Base-by-base conservation (phyloP, 2,113 vertebrate species). In the Ceyx margarethae region DNA sequence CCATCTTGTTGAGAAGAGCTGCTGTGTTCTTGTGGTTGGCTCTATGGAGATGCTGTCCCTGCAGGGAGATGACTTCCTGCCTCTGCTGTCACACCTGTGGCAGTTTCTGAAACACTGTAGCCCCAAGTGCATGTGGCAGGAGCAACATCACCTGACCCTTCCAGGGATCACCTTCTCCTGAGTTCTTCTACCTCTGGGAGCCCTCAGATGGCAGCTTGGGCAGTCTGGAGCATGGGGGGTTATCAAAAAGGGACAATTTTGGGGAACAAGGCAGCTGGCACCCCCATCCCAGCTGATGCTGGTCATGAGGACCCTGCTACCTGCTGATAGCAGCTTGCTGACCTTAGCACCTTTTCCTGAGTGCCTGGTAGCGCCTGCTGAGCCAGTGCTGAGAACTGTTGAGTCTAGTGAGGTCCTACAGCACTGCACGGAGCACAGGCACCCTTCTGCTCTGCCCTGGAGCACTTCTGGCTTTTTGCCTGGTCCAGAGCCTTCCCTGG, bases 61-160 rank as follows among this genome's bases (percentile, higher is more conserved):
- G 65, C 61, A 46, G 65, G 73, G 56, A 67, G 37, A 51, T 17
- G 42, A 19, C 61, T 95, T 93, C 91, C 91, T 89, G 86, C 61
- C 73, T 72, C 51, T 0, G 2, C 77, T 43, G 37, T 48, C 46
- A 8, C 1, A 1, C 37, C 3, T 7, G 13, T 23, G 31, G 48
- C 22, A 31, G 51, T 7, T 81, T 45, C 11, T 16, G 67, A 72
- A 89, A 37, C 0, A 1, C 58, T 26, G 31, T 3, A 8, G 73
- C 42, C 19, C 18, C 1, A 2, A 33, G 11, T 50, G 20, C 6
- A 0, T 1, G 20, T 3, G 2, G 54, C 18, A 62, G 56, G 64
- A 56, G 56, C 12, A n/a, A 3, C 29, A 2, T 80, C 8, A 0
- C 57, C 12, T 43, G 17, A 9, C 11, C 35, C n/a, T 81, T 53